phyloP scores from a whole-genome alignment of 2,888 invertebrate species.

The Sylvicola cinctus region DNA sequence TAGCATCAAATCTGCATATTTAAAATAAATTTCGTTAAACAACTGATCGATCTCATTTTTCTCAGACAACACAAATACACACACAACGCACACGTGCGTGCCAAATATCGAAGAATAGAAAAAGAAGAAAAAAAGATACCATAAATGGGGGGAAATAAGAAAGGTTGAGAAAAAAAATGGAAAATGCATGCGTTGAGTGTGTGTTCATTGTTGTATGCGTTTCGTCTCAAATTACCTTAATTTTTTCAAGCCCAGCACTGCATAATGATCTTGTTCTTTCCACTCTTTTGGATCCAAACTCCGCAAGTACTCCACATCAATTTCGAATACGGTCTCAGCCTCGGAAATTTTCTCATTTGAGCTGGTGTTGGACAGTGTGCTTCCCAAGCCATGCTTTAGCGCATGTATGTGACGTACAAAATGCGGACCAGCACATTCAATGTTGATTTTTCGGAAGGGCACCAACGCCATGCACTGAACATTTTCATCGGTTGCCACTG shows the following conservation, averaged over 20 bases:
- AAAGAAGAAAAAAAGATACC: neutral
- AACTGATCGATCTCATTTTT: too few relatives aligned
- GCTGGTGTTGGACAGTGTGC: constrained; percentile 7
- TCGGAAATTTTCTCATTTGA: constrained; percentile 7
- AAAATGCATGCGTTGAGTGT: neutral
- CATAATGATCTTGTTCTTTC: constrained; percentile 97
- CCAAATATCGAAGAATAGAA: neutral
- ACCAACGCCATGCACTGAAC: constrained; percentile 1
- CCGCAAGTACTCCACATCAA: constrained; percentile 63
- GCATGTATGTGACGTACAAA: constrained; percentile 6
- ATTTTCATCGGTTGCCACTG: too few relatives aligned
- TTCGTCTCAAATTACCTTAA: constrained; percentile 14
- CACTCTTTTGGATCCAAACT: constrained; percentile 89
- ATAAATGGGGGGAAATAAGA: too few relatives aligned
- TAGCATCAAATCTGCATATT: constrained; percentile 48
- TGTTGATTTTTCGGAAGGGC: constrained; percentile 5
- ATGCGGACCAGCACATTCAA: constrained; percentile 8
- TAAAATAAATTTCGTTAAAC: neutral
- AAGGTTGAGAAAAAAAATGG: neutral
- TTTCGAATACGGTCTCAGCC: constrained; percentile 30
- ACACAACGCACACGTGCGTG: too few relatives aligned
- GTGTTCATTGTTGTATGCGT: neutral
- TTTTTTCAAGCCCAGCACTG: constrained; percentile 74
- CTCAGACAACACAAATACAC: too few relatives aligned
- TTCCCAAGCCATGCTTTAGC: constrained; percentile 5